These are phyloP conservation scores for Gymnobelideus leadbeateri DNA, from an alignment of 2,113 vertebrate genomes.

Conservation along the genomic window DNA sequence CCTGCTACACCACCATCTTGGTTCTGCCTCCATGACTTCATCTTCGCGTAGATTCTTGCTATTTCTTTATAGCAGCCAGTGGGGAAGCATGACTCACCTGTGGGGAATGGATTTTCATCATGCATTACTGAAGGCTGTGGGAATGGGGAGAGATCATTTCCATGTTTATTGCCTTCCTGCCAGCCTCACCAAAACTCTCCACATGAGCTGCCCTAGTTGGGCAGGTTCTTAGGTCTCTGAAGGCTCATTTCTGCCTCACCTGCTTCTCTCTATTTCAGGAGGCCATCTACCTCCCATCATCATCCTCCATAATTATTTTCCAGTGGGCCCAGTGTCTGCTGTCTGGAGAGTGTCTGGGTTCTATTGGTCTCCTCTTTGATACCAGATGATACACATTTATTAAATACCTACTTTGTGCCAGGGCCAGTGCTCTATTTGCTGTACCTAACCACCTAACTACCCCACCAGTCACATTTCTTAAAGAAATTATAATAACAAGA, in stretches of 20 bases:
- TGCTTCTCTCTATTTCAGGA: background rate
- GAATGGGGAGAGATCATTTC: background rate
- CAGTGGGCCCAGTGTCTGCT: background rate
- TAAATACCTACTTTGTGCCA: background rate
- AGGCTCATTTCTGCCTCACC: background rate
- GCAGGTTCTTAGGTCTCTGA: background rate
- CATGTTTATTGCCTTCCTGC: background rate
- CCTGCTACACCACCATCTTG: background rate
- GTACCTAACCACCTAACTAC: too few species aligned
- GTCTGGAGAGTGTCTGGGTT: background rate
- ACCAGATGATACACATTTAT: background rate
- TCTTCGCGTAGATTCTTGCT: background rate
- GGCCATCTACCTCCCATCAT: background rate
- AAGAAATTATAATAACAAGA: background rate
- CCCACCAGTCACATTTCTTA: background rate
- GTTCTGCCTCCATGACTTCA: background rate
- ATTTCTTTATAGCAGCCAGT: background rate
- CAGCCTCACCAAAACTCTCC: background rate
- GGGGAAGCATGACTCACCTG: background rate
- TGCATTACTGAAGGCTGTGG: background rate
- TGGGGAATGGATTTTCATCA: background rate
- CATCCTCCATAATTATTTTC: background rate
- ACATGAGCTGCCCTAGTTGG: background rate
- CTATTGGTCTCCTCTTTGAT: background rate
- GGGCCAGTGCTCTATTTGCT: background rate